Percentiles rank a stretch among this genome's conserved stretches.
Evolutionary conservation across 2,888 invertebrate genomes (phyloP).

Genomic region (Pollenia amentaria): DNA sequence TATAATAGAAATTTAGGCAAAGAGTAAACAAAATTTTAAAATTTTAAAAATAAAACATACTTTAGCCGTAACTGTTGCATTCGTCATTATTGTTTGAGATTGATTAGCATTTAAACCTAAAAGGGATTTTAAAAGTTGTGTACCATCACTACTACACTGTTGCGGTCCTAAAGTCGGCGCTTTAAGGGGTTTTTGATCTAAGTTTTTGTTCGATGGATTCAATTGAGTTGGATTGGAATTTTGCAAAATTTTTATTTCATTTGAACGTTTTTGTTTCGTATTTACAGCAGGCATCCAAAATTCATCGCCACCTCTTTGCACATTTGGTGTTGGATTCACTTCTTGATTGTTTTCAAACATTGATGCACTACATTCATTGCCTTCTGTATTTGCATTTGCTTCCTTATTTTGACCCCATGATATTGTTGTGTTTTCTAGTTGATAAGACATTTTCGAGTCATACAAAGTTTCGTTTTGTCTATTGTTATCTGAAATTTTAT

Average conservation of each 20-base stretch:
- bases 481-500: conserved; percentile 43
- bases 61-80: conserved; percentile 58
- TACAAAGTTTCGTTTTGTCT: conserved; percentile 43
- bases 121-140: conserved; percentile 58
- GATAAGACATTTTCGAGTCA: conserved; percentile 14
- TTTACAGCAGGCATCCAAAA: conserved; percentile 76
- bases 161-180: conserved; percentile 11
- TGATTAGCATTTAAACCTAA: conserved; percentile 46
- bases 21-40: not conserved
- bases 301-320: conserved; percentile 64
- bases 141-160: conserved; percentile 55
- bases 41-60: conserved; percentile 48
- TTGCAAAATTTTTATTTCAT: conserved; percentile 35
- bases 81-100: conserved; percentile 9
- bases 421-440: conserved; percentile 36
- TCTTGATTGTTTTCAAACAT: not conserved
- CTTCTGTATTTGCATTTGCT: not conserved
- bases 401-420: conserved; percentile 29
- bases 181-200: not conserved
- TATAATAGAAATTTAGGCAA: conserved; percentile 21
- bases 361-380: conserved; percentile 1
- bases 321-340: conserved; percentile 17
- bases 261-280: conserved; percentile 69
- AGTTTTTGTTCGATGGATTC: conserved; percentile 8
- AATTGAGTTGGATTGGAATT: not conserved